A percentile compares a stretch with the other conserved stretches of the same genome.
Conservation (phyloP, 2,797 vertebrate genomes). For the Spinus olivaceus region DNA sequence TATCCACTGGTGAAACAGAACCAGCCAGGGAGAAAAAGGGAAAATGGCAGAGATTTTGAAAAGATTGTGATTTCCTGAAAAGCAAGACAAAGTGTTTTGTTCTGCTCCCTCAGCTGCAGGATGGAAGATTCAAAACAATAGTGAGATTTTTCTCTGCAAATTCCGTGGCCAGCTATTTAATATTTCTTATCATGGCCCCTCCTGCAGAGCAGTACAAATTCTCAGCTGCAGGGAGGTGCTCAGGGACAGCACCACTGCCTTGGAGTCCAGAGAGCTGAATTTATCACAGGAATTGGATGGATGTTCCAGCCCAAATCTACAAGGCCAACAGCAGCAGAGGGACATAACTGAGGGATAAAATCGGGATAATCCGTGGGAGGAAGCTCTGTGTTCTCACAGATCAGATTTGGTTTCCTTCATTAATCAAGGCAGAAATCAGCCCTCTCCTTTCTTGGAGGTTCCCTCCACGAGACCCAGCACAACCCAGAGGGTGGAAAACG, state of each 20-base stretch:
- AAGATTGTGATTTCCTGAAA: background rate
- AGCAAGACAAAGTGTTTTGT: background rate
- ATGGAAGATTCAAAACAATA: background rate
- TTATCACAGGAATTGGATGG: background rate
- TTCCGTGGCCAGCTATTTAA: background rate
- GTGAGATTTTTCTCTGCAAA: background rate
- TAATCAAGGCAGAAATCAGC: background rate
- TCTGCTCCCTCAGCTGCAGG: background rate
- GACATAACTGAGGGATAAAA: background rate
- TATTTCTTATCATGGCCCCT: background rate
- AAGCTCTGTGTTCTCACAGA: background rate
- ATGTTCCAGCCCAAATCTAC: background rate
- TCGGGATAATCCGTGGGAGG: background rate
- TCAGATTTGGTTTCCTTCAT: background rate
- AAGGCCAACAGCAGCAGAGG: background rate
- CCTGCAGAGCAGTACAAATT: background rate
- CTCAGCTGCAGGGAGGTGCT: background rate
- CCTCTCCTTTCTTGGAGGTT: background rate
- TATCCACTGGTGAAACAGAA: background rate
- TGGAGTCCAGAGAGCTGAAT: background rate
- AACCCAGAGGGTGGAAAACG: conserved; percentile 28
- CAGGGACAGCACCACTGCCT: background rate
- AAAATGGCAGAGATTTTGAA: background rate
- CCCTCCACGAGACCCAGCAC: background rate
- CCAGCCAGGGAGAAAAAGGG: background rate